Evolutionary conservation across 2,888 invertebrate species (phyloP).

Genomic region (Leucophenga montana): DNA sequence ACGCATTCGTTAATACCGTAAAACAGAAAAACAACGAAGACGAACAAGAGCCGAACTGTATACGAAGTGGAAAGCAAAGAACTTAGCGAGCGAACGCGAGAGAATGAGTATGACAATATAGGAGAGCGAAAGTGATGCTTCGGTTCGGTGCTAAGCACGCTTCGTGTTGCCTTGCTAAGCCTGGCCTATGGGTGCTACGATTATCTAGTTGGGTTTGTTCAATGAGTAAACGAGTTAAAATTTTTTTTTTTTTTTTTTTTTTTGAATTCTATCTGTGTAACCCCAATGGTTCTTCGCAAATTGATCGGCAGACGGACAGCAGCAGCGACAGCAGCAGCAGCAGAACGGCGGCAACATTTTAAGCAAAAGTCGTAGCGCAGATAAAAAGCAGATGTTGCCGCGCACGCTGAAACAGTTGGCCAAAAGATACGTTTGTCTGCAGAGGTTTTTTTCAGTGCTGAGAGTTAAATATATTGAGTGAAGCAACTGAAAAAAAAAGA

Average conservation of each 20-base stretch:
- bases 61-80: too few relatives aligned
- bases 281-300: constrained; percentile 11
- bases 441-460: constrained; percentile 44
- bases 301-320: not conserved
- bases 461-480: not conserved
- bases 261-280: constrained; percentile 18
- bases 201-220: too few relatives aligned
- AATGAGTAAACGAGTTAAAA: not conserved
- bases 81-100: constrained; percentile 3
- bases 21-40: too few relatives aligned
- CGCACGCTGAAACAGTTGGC: constrained; percentile 67
- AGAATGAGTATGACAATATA: not conserved
- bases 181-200: constrained; percentile 1
- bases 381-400: constrained; percentile 69
- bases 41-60: too few relatives aligned
- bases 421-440: constrained; percentile 64
- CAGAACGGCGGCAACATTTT: constrained; percentile 23
- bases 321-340: too few relatives aligned
- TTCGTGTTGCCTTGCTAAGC: constrained; percentile 4
- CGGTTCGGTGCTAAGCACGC: too few relatives aligned
- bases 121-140: not conserved
- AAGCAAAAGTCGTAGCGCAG: constrained; percentile 54
- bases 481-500: constrained; percentile 31
- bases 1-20: too few relatives aligned
- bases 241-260: constrained; percentile 16